These are phyloP conservation scores for Hippopotamyrus pictus DNA, from an alignment of 2,797 vertebrate genomes.

Conservation along the genomic window DNA sequence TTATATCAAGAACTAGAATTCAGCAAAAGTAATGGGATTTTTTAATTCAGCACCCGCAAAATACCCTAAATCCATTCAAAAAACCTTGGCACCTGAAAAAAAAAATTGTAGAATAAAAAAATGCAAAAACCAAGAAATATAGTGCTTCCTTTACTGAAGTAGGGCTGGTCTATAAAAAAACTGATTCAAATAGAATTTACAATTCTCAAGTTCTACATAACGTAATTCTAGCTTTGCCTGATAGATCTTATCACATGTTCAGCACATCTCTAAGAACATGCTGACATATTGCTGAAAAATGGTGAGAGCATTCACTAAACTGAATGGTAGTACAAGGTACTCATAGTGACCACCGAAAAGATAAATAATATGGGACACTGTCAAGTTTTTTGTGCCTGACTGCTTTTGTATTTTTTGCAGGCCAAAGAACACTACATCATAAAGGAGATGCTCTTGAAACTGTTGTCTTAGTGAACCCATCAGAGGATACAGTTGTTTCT, in stretches of 20 bases:
- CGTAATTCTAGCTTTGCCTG: not conserved
- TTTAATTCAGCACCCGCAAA: too few species aligned
- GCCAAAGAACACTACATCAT: constrained; percentile 92
- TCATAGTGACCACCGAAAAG: not conserved
- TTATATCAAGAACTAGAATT: too few species aligned
- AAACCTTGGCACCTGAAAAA: too few species aligned
- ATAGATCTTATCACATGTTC: not conserved
- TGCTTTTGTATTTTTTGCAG: constrained; percentile 54
- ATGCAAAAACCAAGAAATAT: not conserved
- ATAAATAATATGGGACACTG: too few species aligned
- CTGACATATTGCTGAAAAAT: not conserved
- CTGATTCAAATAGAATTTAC: not conserved
- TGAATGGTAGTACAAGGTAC: not conserved
- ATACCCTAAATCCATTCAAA: too few species aligned
- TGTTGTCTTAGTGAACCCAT: constrained; percentile 87
- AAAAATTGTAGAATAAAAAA: not conserved
- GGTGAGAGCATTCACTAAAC: not conserved
- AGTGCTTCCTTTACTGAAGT: not conserved
- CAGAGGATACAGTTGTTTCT: constrained; percentile 71
- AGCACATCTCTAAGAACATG: not conserved
- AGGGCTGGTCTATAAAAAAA: not conserved
- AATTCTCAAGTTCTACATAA: not conserved
- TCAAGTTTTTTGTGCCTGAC: constrained; percentile 1
- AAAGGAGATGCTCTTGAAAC: constrained; percentile 84
- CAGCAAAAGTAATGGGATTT: too few species aligned